These are phyloP conservation scores for Triplophysa siluroides DNA, from an alignment of 2,113 vertebrate species.

Conservation along the genomic window DNA sequence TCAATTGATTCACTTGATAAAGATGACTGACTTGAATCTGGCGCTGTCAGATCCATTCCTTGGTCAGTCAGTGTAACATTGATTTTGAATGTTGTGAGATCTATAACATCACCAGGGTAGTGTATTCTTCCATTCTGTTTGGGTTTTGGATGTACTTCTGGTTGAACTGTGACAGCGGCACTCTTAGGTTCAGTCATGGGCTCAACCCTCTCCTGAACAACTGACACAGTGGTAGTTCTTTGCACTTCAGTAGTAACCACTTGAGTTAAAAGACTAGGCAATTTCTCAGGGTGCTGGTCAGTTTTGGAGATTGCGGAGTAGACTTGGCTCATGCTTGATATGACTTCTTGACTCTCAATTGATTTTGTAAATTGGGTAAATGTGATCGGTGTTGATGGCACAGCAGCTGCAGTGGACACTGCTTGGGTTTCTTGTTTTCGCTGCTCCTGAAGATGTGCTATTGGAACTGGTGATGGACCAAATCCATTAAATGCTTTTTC, in stretches of 20 bases:
- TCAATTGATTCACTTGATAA: conserved; percentile 72
- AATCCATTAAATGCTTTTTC: conserved; percentile 11
- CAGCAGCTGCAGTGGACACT: neutral
- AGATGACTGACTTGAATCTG: conserved; percentile 78
- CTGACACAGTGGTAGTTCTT: conserved; percentile 77
- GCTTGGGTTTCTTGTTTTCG: conserved; percentile 9
- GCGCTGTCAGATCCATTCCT: conserved; percentile 80
- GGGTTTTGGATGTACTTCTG: conserved; percentile 70
- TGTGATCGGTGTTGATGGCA: conserved; percentile 68
- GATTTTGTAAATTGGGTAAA: conserved; percentile 71
- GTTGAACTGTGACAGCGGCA: conserved; percentile 73
- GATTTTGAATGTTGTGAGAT: conserved; percentile 87
- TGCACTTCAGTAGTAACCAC: conserved; percentile 79
- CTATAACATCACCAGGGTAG: conserved; percentile 84
- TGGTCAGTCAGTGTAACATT: conserved; percentile 78
- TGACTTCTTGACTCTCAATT: conserved; percentile 76
- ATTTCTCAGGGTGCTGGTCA: conserved; percentile 67
- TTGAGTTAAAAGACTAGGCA: conserved; percentile 75
- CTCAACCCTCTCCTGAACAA: conserved; percentile 73
- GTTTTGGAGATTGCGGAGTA: conserved; percentile 76
- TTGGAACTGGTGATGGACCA: neutral
- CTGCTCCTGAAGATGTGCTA: conserved; percentile 27
- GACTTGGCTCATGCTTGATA: conserved; percentile 78
- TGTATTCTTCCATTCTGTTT: conserved; percentile 82
- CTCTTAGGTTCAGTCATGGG: conserved; percentile 65